Evolutionary conservation across 23 tunicate species (phyloP), one percentile per base, ranked within the genome.

Genomic region (Diplosoma virens): DNA sequence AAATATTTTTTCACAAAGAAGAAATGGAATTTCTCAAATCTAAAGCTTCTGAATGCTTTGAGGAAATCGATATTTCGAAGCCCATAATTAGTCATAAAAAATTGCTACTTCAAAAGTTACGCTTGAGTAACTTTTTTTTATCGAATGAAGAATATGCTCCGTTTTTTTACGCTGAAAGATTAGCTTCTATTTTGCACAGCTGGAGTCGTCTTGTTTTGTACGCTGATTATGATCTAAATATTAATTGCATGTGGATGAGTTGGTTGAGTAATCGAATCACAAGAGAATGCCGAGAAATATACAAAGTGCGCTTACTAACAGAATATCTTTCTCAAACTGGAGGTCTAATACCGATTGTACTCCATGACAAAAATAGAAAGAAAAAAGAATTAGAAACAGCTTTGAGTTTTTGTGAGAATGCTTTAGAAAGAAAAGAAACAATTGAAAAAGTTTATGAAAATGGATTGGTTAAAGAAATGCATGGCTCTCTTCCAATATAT

Each of bases 111-210:
- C n/a, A n/a, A n/a, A n/a, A n/a, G n/a, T n/a, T n/a, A n/a, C n/a
- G n/a, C n/a, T n/a, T n/a, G n/a, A n/a, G 35, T 26, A 7, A 48
- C 17, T 9, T 47, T 32, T 72, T 72, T 72, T 25, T 72, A 26
- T 2, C 7, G 2, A 69, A 76, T n/a, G 29, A 33, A 30, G 33
- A 56, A n/a, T 52, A 56, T 24, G 25, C 29, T n/a, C 33, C 17
- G 2, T 1, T 76, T 3, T 76, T 76, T 58, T 76, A 31, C 21
- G 81, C 68, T 18, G 68, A 76, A 20, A 30, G 81, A 25, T 4
- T 76, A 7, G 69, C 81, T 28, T 76, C 69, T 33, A 76, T 76
- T n/a, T 33, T 76, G 50, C 81, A 58, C 18, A 30, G 30, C 29
- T 56, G 68, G 64, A 73, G 79, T 73, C 33, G 63, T 5, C 22